Evolutionary conservation across 2,797 vertebrate species (phyloP), one percentile per base, ranked within the genome.

Genomic region (Hippopotamyrus pictus): DNA sequence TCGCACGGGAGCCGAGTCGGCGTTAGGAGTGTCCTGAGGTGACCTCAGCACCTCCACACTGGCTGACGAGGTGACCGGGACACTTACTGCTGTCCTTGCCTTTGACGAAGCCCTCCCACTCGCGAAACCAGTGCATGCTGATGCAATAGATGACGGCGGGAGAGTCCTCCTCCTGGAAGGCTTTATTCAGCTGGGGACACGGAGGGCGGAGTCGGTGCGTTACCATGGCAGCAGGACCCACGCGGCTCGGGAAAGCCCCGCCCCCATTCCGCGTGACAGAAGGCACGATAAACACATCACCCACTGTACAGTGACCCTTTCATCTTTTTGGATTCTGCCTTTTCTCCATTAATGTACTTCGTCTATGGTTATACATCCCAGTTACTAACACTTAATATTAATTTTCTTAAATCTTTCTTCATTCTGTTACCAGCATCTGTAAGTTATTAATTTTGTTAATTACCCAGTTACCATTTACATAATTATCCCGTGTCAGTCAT

Each of bases 71-170:
- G 46, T 44, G 22, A 9, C 3, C 3, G 82, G 41, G 48, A 51
- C 44, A 95, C 95, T 95, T 94, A 97, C 96, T 96, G 90, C 95
- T 96, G 95, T 97, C 96, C 95, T 99, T 99, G 91, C 97, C 98
- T 96, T 99, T 99, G 92, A 99, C 98, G 94, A 99, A 99, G 90
- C 96, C 97, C 94, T 99, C 99, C 98, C 99, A 99, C 93, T 99
- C 99, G 92, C 98, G 96, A 94, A 99, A 99, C 99, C 99, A 99
- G 89, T 99, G 98, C 99, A 99, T 99, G 96, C 98, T 99, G 96
- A 99, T 99, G 94, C 98, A 99, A 94, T 98, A 99, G 94, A 99
- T 99, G 37, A 97, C 97, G 91, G 97, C 96, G 8, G 98, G 98
- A 92, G 98, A 97, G 93, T 99, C 98, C 93, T 99, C 98, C 95